Evolutionary conservation across 2,797 vertebrate species (phyloP).

Genomic region (Myotis vivesi): DNA sequence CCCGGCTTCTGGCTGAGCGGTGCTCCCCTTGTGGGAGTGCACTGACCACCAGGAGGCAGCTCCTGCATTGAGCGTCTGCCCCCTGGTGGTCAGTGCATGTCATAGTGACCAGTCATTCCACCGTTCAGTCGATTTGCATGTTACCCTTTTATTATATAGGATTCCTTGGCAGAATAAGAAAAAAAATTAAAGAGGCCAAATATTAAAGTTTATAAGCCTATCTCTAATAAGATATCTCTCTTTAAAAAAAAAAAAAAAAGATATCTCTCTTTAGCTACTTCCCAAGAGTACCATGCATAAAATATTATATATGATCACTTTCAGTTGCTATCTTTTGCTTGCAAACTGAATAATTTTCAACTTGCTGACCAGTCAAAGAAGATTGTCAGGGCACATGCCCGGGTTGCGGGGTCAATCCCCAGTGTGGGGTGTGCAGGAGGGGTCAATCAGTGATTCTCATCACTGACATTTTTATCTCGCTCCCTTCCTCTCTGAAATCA

Average conservation of each 20-base stretch:
- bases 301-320: not conserved
- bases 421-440: not conserved
- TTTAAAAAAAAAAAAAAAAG: no score
- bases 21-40: no score
- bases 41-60: no score
- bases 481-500: not conserved
- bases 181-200: not conserved
- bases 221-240: not conserved
- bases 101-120: no score
- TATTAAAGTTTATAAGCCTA: not conserved
- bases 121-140: no score
- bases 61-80: no score
- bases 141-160: no score
- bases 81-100: no score
- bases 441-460: not conserved
- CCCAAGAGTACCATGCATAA: not conserved
- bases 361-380: not conserved
- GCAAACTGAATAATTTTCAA: not conserved
- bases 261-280: not conserved
- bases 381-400: not conserved
- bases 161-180: not conserved
- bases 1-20: no score
- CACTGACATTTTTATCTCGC: not conserved
- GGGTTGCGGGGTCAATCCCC: not conserved
- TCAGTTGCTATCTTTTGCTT: not conserved